Conservation (phyloP, 2,113 vertebrate species). For the Nothoprocta perdicaria region DNA sequence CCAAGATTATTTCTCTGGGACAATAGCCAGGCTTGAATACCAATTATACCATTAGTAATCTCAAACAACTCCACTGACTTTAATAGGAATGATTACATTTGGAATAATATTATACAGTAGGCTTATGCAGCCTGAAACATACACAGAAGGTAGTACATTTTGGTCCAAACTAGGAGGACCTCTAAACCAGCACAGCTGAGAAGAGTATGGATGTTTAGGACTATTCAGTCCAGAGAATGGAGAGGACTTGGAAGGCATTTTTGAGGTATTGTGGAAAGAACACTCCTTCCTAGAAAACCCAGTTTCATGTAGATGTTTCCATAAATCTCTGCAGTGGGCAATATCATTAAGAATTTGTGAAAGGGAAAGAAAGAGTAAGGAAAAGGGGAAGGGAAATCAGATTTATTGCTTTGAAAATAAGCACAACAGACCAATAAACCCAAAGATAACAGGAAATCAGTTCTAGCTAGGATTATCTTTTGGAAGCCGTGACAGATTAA, state of each 20-base stretch:
- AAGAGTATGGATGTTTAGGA: background rate
- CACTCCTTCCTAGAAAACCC: background rate
- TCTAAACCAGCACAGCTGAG: background rate
- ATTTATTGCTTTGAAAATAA: constrained; percentile 27
- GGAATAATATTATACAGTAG: background rate
- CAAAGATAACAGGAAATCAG: background rate
- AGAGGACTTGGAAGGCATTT: background rate
- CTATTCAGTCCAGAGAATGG: background rate
- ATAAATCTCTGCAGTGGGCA: background rate
- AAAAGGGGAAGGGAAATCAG: background rate
- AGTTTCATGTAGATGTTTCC: background rate
- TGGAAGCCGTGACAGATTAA: background rate
- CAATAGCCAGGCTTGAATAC: background rate
- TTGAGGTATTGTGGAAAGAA: background rate
- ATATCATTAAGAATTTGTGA: constrained; percentile 31
- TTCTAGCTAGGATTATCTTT: background rate
- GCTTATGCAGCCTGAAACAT: background rate
- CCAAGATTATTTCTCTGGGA: background rate
- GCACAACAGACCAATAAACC: background rate
- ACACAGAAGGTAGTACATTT: background rate
- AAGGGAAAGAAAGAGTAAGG: background rate
- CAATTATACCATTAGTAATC: background rate
- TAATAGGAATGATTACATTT: background rate
- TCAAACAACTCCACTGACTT: background rate
- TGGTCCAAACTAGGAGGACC: background rate